Evolutionary conservation across 2,888 invertebrate species (phyloP), one percentile per base, ranked within the genome.

Genomic region (Leptinotarsa rubiginosa): DNA sequence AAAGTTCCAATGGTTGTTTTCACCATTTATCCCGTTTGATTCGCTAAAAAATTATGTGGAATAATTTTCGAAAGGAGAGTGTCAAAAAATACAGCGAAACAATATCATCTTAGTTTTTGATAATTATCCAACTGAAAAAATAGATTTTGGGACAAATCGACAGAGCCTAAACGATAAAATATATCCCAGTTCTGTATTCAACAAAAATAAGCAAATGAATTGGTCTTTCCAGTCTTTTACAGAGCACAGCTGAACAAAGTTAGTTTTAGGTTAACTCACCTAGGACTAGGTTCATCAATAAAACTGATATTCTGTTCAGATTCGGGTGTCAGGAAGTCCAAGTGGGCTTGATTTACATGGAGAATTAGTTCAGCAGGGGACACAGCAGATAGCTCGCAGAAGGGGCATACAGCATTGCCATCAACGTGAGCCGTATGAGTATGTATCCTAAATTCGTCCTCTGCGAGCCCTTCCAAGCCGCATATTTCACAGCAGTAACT

Each of bases 281-380:
- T 84, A 50, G 87, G 87, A 80, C 87, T 93, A 79, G 88, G 87
- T 81, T 94, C 94, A 86, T 95, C 95, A 78, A 95, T 94, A 82
- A 94, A 94, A 47, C 93, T 92, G 90, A 94, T 92, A 79, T 92
- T 89, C 71, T 84, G 83, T 84, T 95, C 94, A 77, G 93, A 91
- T 85, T 95, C 94, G 0, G 95, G 95, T 64, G 95, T 95, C 68
- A 95, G 88, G 85, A 94, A 95, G 85, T 95, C 95, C 78, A 95
- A 89, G 87, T 96, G 96, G n/a, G 93, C 94, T 80, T 93, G 92
- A 86, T 95, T 95, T 1, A 96, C 95, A 85, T 96, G 96, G 2
- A 93, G 89, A 77, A 94, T 89, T 82, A 96, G 91, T 83, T 95
- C 94, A 5, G 93, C 92, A 22, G 93, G 92, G 15, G 93, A 92